phyloP scores from a whole-genome alignment of 2,888 invertebrate species.

The Cephus rjabovi region DNA sequence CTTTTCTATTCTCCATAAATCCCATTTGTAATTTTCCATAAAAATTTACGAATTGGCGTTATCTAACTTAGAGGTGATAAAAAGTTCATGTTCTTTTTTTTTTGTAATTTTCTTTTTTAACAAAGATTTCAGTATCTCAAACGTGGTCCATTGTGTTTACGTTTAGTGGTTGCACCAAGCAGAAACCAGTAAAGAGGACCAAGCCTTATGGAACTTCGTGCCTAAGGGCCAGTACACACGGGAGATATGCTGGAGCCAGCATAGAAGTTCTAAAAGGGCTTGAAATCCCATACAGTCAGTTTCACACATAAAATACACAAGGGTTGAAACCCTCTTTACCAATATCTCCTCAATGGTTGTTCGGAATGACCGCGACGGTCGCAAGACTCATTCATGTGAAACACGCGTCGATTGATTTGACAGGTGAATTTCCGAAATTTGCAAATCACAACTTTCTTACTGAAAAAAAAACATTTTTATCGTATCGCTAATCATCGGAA shows the following conservation, averaged over 20 bases:
- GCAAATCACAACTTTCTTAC: neutral
- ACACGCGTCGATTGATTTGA: neutral
- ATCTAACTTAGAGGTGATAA: constrained; percentile 8
- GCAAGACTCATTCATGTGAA: neutral
- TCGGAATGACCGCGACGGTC: neutral
- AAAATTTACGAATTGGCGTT: neutral
- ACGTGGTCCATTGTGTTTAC: constrained; percentile 58
- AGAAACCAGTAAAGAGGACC: too few species aligned
- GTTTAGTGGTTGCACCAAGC: neutral
- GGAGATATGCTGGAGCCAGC: too few species aligned
- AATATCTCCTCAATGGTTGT: too few species aligned
- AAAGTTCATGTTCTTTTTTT: constrained; percentile 8
- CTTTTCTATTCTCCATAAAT: neutral
- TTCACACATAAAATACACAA: too few species aligned
- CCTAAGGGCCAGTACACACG: too few species aligned
- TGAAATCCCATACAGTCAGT: too few species aligned
- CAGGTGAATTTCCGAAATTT: neutral
- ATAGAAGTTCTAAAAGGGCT: too few species aligned
- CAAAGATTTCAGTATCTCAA: constrained; percentile 55
- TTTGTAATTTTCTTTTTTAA: constrained; percentile 36
- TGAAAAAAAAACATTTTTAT: neutral
- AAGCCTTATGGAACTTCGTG: too few species aligned
- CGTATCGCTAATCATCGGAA: neutral
- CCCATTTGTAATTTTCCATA: neutral
- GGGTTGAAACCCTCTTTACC: too few species aligned